Base-by-base conservation (phyloP, 2,113 vertebrate genomes). In the Hippocampus zosterae region DNA sequence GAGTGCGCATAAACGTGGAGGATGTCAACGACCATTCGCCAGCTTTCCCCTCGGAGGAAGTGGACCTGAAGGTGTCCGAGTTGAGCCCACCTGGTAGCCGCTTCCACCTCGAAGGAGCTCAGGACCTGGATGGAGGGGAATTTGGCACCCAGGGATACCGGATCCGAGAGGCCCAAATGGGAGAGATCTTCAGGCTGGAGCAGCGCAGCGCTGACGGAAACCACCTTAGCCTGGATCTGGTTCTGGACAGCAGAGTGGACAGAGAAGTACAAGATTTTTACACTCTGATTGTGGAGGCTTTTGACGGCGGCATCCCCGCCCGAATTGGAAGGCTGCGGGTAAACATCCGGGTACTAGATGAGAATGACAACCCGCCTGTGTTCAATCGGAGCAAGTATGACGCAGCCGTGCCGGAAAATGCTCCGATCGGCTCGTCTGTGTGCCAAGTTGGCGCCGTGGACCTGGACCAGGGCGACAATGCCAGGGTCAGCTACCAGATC, bases 11-110 rank as follows among this genome's bases (percentile, higher is more conserved):
- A 59, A 63, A 76, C 5, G 94, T 98, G 21, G 76, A 81, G 50
- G 96, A 98, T 65, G 93, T 95, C 64, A 98, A 98, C 72, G 96
- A 96, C 80, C 93, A 96, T 67, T 77, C 91, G 0, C 96, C 96
- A 0, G 78, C 84, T 41, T 98, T 97, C 44, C 90, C 92, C 0
- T 79, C 83, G 1, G 85, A 87, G 37, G 69, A 42, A 11, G 67
- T 93, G n/a, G 81, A 80, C 2, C 79, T 98, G 50, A 85, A 93
- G 8, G 75, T 96, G 23, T 97, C 95, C 0, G 96, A 98, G 70
- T 84, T 93, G 64, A 94, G 91, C 48, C 94, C 93, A 0, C 82
- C 84, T 0, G 95, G 95, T 13, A 94, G 91, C 2, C 87, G 77
- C 0, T 94, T 98, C 79, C 92, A 92, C 42, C 86, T 97, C 27